Base-by-base conservation (phyloP, 2,888 invertebrate species). In the Cryptocheilus praepositus region DNA sequence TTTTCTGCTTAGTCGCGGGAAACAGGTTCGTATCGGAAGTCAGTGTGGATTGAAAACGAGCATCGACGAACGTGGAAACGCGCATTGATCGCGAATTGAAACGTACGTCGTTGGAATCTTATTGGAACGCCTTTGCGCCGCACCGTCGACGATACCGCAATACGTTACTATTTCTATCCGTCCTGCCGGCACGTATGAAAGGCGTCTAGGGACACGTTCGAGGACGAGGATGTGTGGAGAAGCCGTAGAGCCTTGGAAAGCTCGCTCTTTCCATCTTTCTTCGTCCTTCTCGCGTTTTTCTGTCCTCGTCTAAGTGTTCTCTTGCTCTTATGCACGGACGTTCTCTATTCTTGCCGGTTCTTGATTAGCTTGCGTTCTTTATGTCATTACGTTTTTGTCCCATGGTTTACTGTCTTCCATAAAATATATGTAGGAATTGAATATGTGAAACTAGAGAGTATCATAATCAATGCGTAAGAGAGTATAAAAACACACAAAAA, bases 211-310 rank as follows among this genome's bases (percentile, higher is more conserved):
- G 8, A 56, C 51, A 52, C 51, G 46, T 65, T 15, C 45, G 22
- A 59, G 59, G 15, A 22, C 13, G 21, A 36, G 44, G 49, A 49
- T 49, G 49, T 49, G 49, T 13, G 16, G 18, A 16, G 49, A 43
- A 62, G 54, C 56, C 18, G 22, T 58, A 18, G 22, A 4, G 53
- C 36, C 54, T 45, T 22, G 58, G 56, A 44, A 70, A 54, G 19
- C 19, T 58, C 57, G n/a, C 49, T 49, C 55, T 54, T 65, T 45
- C 51, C 18, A 25, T 36, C 36, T 7, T 36, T 2, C 36, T 36
- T 11, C 36, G 3, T 5, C 36, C 11, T 11, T 7, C 11, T 36
- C 36, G n/a, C n/a, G n/a, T n/a, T n/a, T n/a, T n/a, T n/a, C n/a
- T n/a, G n/a, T n/a, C n/a, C n/a, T n/a, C n/a, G n/a, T n/a, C n/a